Conservation (phyloP, 2,888 invertebrate genomes). For the Lepidocyrtinus sp. region DNA sequence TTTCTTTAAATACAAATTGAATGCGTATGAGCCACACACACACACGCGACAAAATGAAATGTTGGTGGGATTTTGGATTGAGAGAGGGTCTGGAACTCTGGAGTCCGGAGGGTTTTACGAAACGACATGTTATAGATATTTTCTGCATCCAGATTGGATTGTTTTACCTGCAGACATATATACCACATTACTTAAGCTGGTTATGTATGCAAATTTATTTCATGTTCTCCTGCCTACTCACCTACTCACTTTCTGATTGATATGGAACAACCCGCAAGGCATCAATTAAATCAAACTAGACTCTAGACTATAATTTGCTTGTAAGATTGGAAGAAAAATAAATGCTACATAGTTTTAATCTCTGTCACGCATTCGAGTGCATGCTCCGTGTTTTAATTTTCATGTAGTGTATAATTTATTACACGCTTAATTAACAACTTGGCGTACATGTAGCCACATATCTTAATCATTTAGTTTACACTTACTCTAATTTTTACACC, state of each 20-base stretch:
- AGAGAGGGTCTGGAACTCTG: no score
- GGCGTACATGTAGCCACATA: neutral
- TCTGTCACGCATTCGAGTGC: neutral
- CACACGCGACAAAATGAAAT: no score
- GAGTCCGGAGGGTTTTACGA: no score
- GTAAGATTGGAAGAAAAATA: slow-evolving; percentile 10
- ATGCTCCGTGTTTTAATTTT: no score
- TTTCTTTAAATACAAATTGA: neutral
- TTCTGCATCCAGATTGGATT: no score
- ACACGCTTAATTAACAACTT: neutral
- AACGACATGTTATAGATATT: no score
- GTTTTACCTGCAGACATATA: neutral
- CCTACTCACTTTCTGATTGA: neutral
- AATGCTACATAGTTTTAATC: slow-evolving; percentile 29
- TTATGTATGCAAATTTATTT: neutral
- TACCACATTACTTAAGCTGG: neutral
- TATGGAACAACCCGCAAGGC: neutral
- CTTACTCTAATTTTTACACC: neutral
- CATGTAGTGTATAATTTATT: slow-evolving; percentile 12
- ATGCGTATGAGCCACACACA: slow-evolving; percentile 6
- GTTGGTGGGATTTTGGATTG: no score
- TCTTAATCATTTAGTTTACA: neutral
- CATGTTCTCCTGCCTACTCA: neutral
- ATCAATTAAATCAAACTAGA: slow-evolving; percentile 34
- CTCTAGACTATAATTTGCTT: slow-evolving; percentile 22